Percentiles rank a stretch among this genome's conserved stretches.
Conservation (phyloP, 2,888 invertebrate species). For the Noctua janthe region DNA sequence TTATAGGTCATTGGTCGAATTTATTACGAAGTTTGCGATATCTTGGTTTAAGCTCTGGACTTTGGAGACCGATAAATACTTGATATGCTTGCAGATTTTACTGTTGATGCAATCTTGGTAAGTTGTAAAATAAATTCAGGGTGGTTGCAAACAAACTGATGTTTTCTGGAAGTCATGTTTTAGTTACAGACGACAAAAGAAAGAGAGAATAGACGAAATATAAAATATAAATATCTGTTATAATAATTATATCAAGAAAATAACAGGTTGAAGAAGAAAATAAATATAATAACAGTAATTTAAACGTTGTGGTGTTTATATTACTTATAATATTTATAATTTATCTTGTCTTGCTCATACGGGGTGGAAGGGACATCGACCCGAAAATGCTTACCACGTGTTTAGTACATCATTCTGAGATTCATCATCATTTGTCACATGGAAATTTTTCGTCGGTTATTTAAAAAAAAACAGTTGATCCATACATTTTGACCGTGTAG, state of each 20-base stretch:
- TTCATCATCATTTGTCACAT: too few species aligned
- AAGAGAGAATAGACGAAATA: neutral
- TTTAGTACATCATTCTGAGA: too few species aligned
- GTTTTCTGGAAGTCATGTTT: neutral
- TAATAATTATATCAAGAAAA: neutral
- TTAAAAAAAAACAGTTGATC: too few species aligned
- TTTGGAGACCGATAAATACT: conserved; percentile 14
- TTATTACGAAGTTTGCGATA: conserved; percentile 38
- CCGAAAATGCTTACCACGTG: too few species aligned
- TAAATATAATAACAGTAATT: too few species aligned
- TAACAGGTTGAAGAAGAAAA: neutral
- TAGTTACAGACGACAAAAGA: neutral
- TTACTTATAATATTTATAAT: neutral
- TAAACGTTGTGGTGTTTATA: too few species aligned
- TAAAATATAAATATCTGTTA: too few species aligned
- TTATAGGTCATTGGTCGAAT: conserved; percentile 40
- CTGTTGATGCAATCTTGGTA: neutral
- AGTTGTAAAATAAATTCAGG: conserved; percentile 1
- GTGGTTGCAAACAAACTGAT: neutral
- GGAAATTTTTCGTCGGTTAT: too few species aligned
- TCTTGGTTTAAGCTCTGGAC: conserved; percentile 9
- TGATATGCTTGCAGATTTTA: conserved; percentile 8
- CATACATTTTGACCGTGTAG: too few species aligned
- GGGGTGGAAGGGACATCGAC: too few species aligned
- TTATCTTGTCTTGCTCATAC: neutral